These are phyloP conservation scores for Athene cunicularia DNA, from an alignment of 2,113 vertebrate genomes.

Conservation along the genomic window DNA sequence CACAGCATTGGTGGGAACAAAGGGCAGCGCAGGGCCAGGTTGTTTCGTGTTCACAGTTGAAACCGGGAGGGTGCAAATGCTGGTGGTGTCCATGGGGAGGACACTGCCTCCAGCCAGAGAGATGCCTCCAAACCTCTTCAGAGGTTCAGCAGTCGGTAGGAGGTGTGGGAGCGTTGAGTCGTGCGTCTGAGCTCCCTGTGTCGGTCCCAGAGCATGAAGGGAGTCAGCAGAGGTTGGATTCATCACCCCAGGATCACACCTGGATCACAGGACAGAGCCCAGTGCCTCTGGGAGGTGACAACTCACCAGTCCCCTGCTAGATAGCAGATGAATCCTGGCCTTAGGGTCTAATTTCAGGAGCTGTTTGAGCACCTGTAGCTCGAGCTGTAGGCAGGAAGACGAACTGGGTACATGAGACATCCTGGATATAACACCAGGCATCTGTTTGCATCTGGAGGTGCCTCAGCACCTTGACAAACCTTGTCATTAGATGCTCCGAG, in stretches of 20 bases:
- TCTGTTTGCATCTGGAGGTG: not conserved
- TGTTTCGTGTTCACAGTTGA: not conserved
- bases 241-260: not conserved
- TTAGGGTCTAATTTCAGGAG: not conserved
- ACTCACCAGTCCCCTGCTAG: not conserved
- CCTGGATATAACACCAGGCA: not conserved
- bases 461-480: not conserved
- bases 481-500: not conserved
- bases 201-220: not conserved
- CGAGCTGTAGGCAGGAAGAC: not conserved
- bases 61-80: not conserved
- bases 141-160: fast-evolving
- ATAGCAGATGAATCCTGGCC: not conserved
- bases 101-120: not conserved
- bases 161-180: fast-evolving
- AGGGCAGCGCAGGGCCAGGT: not conserved
- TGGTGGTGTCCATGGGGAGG: fast-evolving
- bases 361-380: not conserved
- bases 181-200: not conserved
- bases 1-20: not conserved
- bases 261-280: not conserved
- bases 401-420: not conserved
- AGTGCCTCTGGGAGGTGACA: not conserved
- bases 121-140: not conserved
- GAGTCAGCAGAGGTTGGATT: not conserved